Evolutionary conservation across 2,888 invertebrate genomes (phyloP).

Genomic region (Diplazon laetatorius): DNA sequence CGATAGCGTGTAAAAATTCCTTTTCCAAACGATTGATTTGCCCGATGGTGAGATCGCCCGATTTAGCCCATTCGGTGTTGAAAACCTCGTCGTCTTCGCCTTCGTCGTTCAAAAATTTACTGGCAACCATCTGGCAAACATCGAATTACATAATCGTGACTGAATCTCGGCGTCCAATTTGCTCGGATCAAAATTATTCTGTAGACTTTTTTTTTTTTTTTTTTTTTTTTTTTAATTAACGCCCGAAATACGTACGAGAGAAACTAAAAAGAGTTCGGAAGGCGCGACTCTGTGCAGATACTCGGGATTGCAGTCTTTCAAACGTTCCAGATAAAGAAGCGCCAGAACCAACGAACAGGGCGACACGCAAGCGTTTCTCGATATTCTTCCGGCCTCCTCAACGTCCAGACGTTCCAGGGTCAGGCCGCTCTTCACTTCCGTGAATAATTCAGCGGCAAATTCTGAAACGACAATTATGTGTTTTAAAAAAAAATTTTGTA

Average conservation of each 20-base stretch:
- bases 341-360: slow-evolving; percentile 97
- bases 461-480: slow-evolving; percentile 85
- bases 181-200: too few species aligned
- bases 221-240: too few species aligned
- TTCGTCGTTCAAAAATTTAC: slow-evolving; percentile 96
- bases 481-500: too few species aligned
- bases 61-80: slow-evolving; percentile 96
- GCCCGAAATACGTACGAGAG: slow-evolving; percentile 87
- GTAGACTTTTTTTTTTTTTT: too few species aligned
- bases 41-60: slow-evolving; percentile 89
- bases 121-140: slow-evolving; percentile 99
- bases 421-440: slow-evolving; percentile 89
- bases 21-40: slow-evolving; percentile 92
- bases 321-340: slow-evolving; percentile 95
- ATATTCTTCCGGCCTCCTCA: slow-evolving; percentile 90
- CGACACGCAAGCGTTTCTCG: slow-evolving; percentile 92
- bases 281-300: slow-evolving; percentile 93
- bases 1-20: slow-evolving; percentile 95
- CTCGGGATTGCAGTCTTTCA: slow-evolving; percentile 91
- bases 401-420: slow-evolving; percentile 90
- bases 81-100: slow-evolving; percentile 96
- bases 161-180: too few species aligned
- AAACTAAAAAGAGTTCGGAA: slow-evolving; percentile 96
- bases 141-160: too few species aligned
- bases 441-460: slow-evolving; percentile 93